A percentile compares a stretch with the other conserved stretches of the same genome.
phyloP scores from a whole-genome alignment of 1,140 invertebrate genomes.

The Eumaeus atala region DNA sequence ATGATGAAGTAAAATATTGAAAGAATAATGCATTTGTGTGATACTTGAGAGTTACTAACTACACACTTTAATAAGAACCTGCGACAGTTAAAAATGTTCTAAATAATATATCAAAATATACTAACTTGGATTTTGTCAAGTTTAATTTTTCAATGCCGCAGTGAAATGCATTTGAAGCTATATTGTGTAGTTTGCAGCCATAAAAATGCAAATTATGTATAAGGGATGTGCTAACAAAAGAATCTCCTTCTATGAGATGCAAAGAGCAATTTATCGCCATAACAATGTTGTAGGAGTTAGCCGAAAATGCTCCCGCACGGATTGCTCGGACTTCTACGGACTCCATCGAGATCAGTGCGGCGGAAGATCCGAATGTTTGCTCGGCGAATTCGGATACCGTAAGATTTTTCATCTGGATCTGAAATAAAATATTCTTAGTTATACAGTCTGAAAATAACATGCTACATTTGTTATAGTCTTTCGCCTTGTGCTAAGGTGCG shows the following conservation, averaged over 20 bases:
- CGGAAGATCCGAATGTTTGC: conserved; percentile 78
- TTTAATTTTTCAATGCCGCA: conserved; percentile 79
- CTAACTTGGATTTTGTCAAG: conserved; percentile 79
- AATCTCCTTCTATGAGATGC: conserved; percentile 75
- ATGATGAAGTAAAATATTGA: too few relatives aligned
- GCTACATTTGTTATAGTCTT: neutral
- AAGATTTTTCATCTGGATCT: conserved; percentile 81
- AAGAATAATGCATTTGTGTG: too few relatives aligned
- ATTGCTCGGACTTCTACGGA: conserved; percentile 75
- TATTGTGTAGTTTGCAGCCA: conserved; percentile 74
- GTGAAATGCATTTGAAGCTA: conserved; percentile 77
- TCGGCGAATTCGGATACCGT: conserved; percentile 75
- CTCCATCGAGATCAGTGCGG: conserved; percentile 77
- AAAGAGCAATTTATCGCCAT: conserved; percentile 78
- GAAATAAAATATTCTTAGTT: conserved; percentile 44
- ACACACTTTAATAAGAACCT: too few relatives aligned
- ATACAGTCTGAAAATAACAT: conserved; percentile 5
- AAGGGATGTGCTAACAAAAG: conserved; percentile 78
- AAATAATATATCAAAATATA: conserved; percentile 10
- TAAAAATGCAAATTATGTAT: conserved; percentile 77
- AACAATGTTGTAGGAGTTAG: conserved; percentile 77
- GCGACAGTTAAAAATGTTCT: too few relatives aligned
- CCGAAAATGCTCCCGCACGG: conserved; percentile 77
- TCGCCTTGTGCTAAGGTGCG: neutral
- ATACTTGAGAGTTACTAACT: too few relatives aligned